Conservation (phyloP, 2,113 vertebrate species). For the Chaenogobius annularis region DNA sequence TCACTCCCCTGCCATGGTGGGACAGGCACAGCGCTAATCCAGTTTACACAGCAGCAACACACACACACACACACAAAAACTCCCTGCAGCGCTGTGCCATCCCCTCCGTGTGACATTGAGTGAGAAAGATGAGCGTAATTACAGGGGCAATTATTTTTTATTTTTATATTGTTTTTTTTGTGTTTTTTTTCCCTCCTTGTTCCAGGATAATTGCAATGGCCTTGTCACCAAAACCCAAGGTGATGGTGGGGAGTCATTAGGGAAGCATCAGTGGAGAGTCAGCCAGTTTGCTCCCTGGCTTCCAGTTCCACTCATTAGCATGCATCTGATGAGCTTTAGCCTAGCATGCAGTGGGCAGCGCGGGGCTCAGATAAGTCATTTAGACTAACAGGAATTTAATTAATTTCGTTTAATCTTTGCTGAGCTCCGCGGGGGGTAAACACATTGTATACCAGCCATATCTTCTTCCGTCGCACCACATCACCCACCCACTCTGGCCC, state of each 20-base stretch:
- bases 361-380: constrained; percentile 70
- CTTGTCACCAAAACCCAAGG: constrained; percentile 72
- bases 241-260: constrained; percentile 61
- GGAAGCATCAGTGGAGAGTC: constrained; percentile 37
- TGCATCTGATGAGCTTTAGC: constrained; percentile 62
- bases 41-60: constrained; percentile 75
- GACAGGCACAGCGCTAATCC: constrained; percentile 77
- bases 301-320: constrained; percentile 57
- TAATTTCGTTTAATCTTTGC: constrained; percentile 73
- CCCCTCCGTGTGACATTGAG: constrained; percentile 64
- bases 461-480: constrained; percentile 40
- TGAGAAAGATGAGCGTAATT: constrained; percentile 79
- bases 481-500: constrained; percentile 42
- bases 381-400: constrained; percentile 72
- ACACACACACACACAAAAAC: constrained; percentile 42
- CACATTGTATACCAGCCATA: constrained; percentile 46
- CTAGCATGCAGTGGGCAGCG: constrained; percentile 53
- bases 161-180: constrained; percentile 49
- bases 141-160: constrained; percentile 78
- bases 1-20: constrained; percentile 73
- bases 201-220: constrained; percentile 74
- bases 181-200: constrained; percentile 17
- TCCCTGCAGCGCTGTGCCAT: constrained; percentile 51
- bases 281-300: constrained; percentile 47
- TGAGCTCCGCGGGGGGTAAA: constrained; percentile 53